Evolutionary conservation across 92 coral and sea anemone species (phyloP), one percentile per base, ranked within the genome.

Genomic region (Virgularia gustaviana): DNA sequence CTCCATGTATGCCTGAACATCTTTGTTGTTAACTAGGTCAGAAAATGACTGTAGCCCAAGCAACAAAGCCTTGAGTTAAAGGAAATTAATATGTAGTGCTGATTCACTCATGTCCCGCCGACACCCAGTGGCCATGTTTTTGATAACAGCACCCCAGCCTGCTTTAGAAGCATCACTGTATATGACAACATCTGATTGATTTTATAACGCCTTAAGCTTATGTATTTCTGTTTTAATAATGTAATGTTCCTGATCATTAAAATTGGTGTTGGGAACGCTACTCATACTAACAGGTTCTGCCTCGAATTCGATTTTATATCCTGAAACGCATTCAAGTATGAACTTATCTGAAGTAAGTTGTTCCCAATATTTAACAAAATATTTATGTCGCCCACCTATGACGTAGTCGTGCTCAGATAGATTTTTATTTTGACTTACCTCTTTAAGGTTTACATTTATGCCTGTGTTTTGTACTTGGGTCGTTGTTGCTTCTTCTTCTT

Each of bases 341-440:
- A 55, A 78, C 9, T 27, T 30, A 63, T 83, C 76, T 41, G 83
- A 78, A 9, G 84, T 83, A 18, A 78, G 49, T 15, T 11, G 3
- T 22, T 52, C 39, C 81, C 85, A 83, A 33, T 70, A 70, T 25
- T 44, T 15, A 36, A 63, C 64, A 66, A 83, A 83, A 2, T 83
- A 81, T 78, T 79, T 83, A 77, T 78, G 72, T 49, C 78, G 70
- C 6, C 88, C 88, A 54, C 70, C 88, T 32, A 72, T 63, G 36
- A 4, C 37, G 72, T 83, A 65, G 72, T 77, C 54, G 66, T 74
- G 59, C 44, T 15, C 36, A 9, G 34, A 38, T 33, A 36, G 49
- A 56, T 4, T 30, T 58, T 80, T 63, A 20, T 73, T 71, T 39
- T 71, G 74, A 36, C 37, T 30, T 13, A n/a, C 36, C 47, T 56